phyloP scores from a whole-genome alignment of 2,113 vertebrate genomes.

The Propithecus coquereli region DNA sequence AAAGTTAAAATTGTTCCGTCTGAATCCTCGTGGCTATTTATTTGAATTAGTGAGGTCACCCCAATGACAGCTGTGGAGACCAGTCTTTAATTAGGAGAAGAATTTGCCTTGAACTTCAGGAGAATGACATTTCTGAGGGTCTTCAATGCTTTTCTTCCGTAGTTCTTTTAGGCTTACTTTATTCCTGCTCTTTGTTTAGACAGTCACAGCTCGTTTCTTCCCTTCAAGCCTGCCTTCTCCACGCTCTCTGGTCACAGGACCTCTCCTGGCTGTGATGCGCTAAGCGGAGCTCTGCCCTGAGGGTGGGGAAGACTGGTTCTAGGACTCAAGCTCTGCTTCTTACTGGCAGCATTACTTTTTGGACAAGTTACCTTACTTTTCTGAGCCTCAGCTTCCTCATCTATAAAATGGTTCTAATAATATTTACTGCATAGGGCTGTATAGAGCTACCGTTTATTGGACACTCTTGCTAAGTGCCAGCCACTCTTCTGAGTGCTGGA shows the following conservation, averaged over 20 bases:
- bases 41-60: constrained; percentile 63
- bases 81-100: constrained; percentile 43
- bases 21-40: constrained; percentile 52
- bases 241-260: not conserved
- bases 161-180: not conserved
- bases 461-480: not conserved
- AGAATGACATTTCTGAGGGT: constrained; percentile 27
- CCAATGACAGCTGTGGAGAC: constrained; percentile 38
- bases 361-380: not conserved
- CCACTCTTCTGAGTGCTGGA: not conserved
- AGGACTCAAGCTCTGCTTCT: not conserved
- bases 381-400: not conserved
- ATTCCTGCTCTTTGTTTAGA: not conserved
- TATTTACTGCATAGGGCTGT: not conserved
- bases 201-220: not conserved
- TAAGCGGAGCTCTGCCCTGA: not conserved
- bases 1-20: constrained; percentile 58
- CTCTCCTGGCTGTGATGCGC: not conserved
- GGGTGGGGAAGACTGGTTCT: not conserved
- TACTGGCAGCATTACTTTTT: not conserved
- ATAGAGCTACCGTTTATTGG: not conserved
- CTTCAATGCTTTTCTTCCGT: not conserved
- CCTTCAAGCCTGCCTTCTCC: not conserved
- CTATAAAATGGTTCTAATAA: not conserved
- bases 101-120: constrained; percentile 25